Evolutionary conservation across 2,797 vertebrate genomes (phyloP), one percentile per base, ranked within the genome.

Genomic region (Micromesistius poutassou): DNA sequence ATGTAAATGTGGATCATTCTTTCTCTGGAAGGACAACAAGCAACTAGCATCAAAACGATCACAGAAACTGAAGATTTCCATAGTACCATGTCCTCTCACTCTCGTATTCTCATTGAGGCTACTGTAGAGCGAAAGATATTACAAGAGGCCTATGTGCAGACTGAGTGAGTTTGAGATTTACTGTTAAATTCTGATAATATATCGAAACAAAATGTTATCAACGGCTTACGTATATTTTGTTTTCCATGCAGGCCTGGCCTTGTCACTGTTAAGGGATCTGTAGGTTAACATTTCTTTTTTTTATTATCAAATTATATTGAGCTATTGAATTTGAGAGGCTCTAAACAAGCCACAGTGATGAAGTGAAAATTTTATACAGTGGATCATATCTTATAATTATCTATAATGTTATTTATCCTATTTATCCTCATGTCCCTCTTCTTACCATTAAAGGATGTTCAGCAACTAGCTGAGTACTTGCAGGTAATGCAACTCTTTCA

Each of bases 401-500:
- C 7, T 71, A 71, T 71, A 19, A 71, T 71, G 16, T 71, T 31
- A 30, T 71, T 31, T 31, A 4, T 4, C 25, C 10, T 31, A 30
- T 71, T 31, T 31, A 4, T 4, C 25, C 10, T 71, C 31, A 71
- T 71, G 28, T 77, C 70, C 81, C 72, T 86, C 5, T 38, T 42
- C 71, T 62, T 14, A 81, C 13, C 42, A 71, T 46, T 14, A 81
- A 14, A 95, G 94, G 93, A 95, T 71, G 31, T 95, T 79, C 87
- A 91, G 79, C 87, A 76, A 77, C 82, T 95, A 73, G 88, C 91
- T 0, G 90, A 90, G 50, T 94, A 92, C 87, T 85, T 95, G 84
- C 88, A 94, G 93, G 94, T 95, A 92, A 86, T 76, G 7, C 9
- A 74, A 75, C 3, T 25, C 6, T 74, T 73, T 66, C 19, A 22